Conservation (phyloP, 2,797 vertebrate species). For the Manis javanica region DNA sequence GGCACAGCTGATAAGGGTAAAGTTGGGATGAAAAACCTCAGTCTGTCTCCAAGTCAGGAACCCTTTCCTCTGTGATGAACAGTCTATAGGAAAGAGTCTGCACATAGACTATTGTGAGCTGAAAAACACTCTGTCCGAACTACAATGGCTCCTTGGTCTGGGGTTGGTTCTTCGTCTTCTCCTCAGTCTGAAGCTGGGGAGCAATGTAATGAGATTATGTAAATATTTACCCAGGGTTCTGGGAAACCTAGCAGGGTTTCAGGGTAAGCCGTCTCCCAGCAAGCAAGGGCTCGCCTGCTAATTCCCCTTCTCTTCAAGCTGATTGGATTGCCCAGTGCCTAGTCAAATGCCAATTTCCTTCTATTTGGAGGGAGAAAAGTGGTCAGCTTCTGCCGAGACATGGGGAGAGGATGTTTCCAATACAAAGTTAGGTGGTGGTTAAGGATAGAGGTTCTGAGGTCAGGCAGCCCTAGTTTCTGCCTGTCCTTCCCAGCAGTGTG, state of each 20-base stretch:
- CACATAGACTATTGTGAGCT: background rate
- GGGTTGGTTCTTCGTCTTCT: background rate
- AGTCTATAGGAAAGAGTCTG: background rate
- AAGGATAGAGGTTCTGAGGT: background rate
- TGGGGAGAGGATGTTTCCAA: background rate
- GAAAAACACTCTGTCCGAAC: background rate
- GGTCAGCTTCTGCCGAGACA: background rate
- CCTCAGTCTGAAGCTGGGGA: slow-evolving; percentile 4
- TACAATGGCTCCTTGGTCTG: background rate
- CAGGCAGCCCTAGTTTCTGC: background rate
- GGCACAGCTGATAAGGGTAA: background rate
- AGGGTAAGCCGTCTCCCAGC: slow-evolving; percentile 49
- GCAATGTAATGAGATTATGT: slow-evolving; percentile 49
- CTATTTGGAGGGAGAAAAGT: background rate
- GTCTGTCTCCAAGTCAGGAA: background rate
- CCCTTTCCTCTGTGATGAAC: background rate
- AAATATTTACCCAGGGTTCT: slow-evolving; percentile 70
- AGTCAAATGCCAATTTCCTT: slow-evolving; percentile 45
- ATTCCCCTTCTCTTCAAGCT: slow-evolving; percentile 36
- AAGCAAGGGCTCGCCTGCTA: slow-evolving; percentile 60
- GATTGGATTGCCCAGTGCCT: background rate
- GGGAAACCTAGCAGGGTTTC: slow-evolving; percentile 52
- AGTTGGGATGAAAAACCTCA: background rate
- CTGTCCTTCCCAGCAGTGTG: slow-evolving; percentile 10
- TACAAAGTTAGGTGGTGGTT: background rate